Evolutionary conservation across 1,140 invertebrate species (phyloP), one percentile per base, ranked within the genome.

Genomic region (Piezodorus guildinii): DNA sequence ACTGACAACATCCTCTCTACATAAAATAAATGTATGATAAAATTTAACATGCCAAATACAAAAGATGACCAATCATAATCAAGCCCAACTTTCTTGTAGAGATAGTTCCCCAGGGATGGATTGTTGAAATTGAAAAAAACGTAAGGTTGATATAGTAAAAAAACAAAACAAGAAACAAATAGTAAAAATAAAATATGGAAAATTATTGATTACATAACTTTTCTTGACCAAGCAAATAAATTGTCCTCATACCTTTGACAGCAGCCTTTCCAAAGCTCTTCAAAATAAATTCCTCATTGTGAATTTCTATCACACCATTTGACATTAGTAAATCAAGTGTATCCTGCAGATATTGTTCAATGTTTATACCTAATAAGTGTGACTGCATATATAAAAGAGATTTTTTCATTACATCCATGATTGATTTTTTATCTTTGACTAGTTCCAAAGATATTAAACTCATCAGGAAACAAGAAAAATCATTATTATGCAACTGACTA

Each of bases 191-290:
- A n/a, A n/a, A n/a, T n/a, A n/a, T n/a, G n/a, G n/a, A n/a, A n/a
- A n/a, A n/a, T n/a, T n/a, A n/a, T n/a, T n/a, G n/a, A n/a, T n/a
- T n/a, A n/a, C n/a, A n/a, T n/a, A 30, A 30, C 27, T 4, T 30
- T 4, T 52, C 2, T 25, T 52, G 1, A 52, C 8, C 49, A 21
- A 21, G 49, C 49, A 52, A 6, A 52, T 8, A 52, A 52, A 19
- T 16, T 25, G 17, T 52, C 6, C 34, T 68, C 25, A 44, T 74
- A 85, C 88, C 90, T 84, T 89, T 92, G 69, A 91, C 86, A 39
- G 90, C 86, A 19, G 91, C 90, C 70, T 76, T 79, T 34, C 90
- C 91, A 17, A 94, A 78, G 67, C 77, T 77, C 67, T 83, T 89
- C 43, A 71, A 60, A 46, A 46, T 52, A 8, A 70, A 63, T 44